Conservation (phyloP, 2,888 invertebrate species). For the Nomada hirtipes region DNA sequence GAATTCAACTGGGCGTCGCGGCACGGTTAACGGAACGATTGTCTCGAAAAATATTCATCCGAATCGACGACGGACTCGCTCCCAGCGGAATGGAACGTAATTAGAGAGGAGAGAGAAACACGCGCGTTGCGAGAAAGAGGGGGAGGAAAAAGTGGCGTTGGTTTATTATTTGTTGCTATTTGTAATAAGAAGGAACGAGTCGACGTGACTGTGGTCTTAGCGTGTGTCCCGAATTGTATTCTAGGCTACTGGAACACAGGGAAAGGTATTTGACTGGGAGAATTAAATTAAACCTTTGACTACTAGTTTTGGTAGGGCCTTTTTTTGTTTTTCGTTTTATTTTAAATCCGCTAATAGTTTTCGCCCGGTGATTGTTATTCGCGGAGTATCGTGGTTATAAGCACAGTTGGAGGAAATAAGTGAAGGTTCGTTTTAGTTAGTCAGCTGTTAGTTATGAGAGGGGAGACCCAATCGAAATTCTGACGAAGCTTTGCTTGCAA, state of each 20-base stretch:
- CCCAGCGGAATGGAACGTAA: constrained; percentile 41
- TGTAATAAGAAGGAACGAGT: background rate
- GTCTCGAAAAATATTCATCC: constrained; percentile 60
- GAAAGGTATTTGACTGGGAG: constrained; percentile 6
- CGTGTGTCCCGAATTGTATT: background rate
- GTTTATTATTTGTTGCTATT: background rate
- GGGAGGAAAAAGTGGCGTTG: background rate
- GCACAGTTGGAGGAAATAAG: no score
- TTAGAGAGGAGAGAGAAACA: constrained; percentile 37
- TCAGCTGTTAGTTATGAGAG: no score
- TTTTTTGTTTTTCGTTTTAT: no score
- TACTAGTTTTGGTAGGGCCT: background rate
- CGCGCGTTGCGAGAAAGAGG: background rate
- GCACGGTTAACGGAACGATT: constrained; percentile 57
- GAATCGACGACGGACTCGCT: constrained; percentile 36
- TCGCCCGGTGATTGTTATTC: no score
- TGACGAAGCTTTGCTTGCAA: no score
- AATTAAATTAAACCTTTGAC: background rate
- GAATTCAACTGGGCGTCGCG: constrained; percentile 55
- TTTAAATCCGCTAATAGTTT: no score
- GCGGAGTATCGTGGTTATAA: no score
- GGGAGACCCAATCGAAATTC: no score
- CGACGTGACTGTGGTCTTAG: background rate
- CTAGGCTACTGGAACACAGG: no score
- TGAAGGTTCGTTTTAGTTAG: no score